Percentiles rank a stretch among this genome's conserved stretches.
These are phyloP conservation scores for Corythornis madagascariensis DNA, from an alignment of 2,113 vertebrate genomes.

Conservation along the genomic window DNA sequence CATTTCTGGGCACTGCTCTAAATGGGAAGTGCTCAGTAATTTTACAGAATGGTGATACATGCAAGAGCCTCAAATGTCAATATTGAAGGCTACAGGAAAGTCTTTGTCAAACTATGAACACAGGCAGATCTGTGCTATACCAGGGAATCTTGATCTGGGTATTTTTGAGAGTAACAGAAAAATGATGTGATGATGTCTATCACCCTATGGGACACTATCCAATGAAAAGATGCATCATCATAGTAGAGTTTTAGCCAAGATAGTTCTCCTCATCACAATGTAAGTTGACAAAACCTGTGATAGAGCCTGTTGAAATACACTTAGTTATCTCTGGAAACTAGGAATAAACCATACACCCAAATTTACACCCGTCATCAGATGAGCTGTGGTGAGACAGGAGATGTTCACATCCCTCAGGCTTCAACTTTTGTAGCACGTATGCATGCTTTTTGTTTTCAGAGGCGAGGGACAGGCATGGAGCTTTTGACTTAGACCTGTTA, in stretches of 20 bases:
- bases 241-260: not conserved
- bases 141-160: not conserved
- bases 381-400: not conserved
- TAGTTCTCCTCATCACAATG: not conserved
- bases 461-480: not conserved
- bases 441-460: not conserved
- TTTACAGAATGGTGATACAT: not conserved
- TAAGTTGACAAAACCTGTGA: not conserved
- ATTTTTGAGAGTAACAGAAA: not conserved
- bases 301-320: not conserved
- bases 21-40: accelerated
- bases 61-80: not conserved
- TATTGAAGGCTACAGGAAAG: not conserved
- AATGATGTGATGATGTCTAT: not conserved
- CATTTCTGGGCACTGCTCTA: not conserved
- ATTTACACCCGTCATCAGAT: not conserved
- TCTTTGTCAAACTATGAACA: not conserved
- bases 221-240: not conserved
- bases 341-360: not conserved
- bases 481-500: not conserved
- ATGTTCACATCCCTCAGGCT: not conserved
- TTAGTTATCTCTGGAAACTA: not conserved
- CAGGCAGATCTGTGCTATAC: not conserved
- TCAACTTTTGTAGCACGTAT: not conserved
- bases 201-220: not conserved